Evolutionary conservation across 2,888 invertebrate genomes (phyloP).

Genomic region (Steinernema hermaphroditum): DNA sequence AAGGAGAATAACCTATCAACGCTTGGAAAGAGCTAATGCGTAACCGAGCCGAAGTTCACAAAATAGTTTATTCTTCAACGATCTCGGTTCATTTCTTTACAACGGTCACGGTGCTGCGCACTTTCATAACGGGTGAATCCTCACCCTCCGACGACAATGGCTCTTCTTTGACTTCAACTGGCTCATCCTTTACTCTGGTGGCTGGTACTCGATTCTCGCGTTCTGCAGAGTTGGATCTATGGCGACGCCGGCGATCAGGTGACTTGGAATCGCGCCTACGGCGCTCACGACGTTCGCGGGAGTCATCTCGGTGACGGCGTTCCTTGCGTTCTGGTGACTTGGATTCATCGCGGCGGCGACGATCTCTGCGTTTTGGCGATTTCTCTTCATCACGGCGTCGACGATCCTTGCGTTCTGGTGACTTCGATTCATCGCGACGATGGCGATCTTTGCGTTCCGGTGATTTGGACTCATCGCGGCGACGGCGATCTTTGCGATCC

Average conservation of each 20-base stretch:
- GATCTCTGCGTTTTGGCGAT: not conserved
- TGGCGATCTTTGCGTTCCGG: not conserved
- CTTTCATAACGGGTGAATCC: not conserved
- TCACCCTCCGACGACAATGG: not conserved
- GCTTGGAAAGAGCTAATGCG: too few species aligned
- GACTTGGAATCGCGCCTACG: not conserved
- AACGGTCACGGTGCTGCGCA: conserved; percentile 6
- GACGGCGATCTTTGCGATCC: not conserved
- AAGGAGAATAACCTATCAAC: not conserved
- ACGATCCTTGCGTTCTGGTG: conserved; percentile 27
- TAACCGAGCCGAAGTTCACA: too few species aligned
- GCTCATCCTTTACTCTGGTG: too few species aligned
- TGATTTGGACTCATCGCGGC: not conserved
- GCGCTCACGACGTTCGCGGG: not conserved
- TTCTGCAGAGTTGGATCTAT: not conserved
- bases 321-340: conserved; percentile 10
- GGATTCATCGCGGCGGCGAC: conserved; percentile 6
- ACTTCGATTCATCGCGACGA: not conserved
- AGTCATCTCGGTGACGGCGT: not conserved
- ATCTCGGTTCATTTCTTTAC: not conserved
- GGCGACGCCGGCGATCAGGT: not conserved
- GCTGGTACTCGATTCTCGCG: too few species aligned
- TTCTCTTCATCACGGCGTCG: not conserved
- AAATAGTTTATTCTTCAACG: not conserved
- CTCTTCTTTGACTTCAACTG: not conserved